Evolutionary conservation across 1,140 invertebrate genomes (phyloP).

Genomic region (Sitodiplosis mosellana): DNA sequence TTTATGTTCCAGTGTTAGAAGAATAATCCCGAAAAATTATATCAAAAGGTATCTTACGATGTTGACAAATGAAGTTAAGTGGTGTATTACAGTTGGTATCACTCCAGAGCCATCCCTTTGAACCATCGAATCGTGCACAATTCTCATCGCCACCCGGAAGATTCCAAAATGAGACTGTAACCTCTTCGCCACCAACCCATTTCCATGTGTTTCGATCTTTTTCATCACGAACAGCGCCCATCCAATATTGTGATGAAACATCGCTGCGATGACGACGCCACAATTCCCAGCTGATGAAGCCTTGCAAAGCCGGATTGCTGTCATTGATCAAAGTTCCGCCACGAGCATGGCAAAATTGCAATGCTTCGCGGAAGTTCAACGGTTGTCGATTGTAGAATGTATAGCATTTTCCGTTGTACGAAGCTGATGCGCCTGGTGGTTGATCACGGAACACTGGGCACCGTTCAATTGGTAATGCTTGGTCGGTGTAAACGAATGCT

Average conservation of each 20-base stretch:
- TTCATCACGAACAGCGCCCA: slow-evolving; percentile 71
- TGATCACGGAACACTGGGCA: slow-evolving; percentile 86
- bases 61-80: slow-evolving; percentile 86
- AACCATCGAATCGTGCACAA: slow-evolving; percentile 79
- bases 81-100: slow-evolving; percentile 74
- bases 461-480: slow-evolving; percentile 80
- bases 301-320: slow-evolving; percentile 83
- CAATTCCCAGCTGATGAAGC: slow-evolving; percentile 85
- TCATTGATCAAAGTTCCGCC: slow-evolving; percentile 77
- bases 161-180: slow-evolving; percentile 86
- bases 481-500: slow-evolving; percentile 88
- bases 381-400: slow-evolving; percentile 86
- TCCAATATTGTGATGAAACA: slow-evolving; percentile 84
- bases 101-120: slow-evolving; percentile 87
- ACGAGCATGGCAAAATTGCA: slow-evolving; percentile 59
- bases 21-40: slow-evolving; percentile 12
- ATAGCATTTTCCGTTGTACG: slow-evolving; percentile 92
- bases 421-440: slow-evolving; percentile 76
- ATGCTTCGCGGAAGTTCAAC: slow-evolving; percentile 57
- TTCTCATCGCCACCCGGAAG: slow-evolving; percentile 63
- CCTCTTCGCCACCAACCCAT: slow-evolving; percentile 74
- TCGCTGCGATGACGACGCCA: slow-evolving; percentile 81
- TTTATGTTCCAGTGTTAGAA: neutral
- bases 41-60: too few relatives aligned
- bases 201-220: slow-evolving; percentile 69